A percentile compares a stretch with the other conserved stretches of the same genome.
These are phyloP conservation scores for Drosophila longiperda DNA, from an alignment of 2,888 invertebrate species.

Conservation along the genomic window DNA sequence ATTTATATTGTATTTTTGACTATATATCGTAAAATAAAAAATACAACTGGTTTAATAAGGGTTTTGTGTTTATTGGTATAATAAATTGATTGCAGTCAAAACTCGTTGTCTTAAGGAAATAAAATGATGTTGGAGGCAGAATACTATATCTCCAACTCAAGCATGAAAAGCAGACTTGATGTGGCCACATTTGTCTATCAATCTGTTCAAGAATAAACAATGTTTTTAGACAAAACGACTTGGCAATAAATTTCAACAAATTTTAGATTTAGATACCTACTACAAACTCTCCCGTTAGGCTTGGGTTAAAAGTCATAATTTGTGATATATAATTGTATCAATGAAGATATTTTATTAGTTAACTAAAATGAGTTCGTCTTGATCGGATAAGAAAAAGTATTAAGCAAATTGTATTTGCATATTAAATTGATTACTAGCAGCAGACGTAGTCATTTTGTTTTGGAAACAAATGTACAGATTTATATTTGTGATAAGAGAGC, in stretches of 20 bases:
- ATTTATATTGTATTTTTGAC: not conserved
- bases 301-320: not conserved
- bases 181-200: no score
- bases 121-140: not conserved
- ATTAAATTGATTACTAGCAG: not conserved
- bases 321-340: not conserved
- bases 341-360: not conserved
- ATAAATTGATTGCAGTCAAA: no score
- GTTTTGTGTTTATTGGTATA: no score
- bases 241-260: not conserved
- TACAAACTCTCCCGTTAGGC: not conserved
- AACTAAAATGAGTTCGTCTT: not conserved
- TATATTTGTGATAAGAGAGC: not conserved
- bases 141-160: not conserved
- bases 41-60: not conserved
- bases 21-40: not conserved
- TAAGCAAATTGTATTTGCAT: not conserved
- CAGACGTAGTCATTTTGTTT: not conserved
- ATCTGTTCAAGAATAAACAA: not conserved
- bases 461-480: not conserved
- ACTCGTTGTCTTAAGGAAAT: no score
- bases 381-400: not conserved
- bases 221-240: not conserved
- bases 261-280: not conserved
- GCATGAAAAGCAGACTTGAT: not conserved